phyloP scores from a whole-genome alignment of 2,888 invertebrate genomes.

The Schrankia costaestrigalis region DNA sequence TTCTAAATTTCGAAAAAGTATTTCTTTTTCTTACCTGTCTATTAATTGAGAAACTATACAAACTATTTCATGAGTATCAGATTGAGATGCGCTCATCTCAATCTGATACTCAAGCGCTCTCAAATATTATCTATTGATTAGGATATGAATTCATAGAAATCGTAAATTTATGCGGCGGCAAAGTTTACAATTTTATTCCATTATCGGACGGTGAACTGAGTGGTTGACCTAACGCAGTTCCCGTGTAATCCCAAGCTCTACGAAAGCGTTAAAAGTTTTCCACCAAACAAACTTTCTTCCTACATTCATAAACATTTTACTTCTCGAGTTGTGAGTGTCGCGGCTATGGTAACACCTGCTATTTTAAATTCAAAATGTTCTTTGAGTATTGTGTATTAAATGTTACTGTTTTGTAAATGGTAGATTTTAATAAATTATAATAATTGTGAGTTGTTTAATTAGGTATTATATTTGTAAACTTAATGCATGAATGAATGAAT shows the following conservation, averaged over 20 bases:
- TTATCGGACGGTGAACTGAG: slow-evolving; percentile 46
- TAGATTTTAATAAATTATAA: slow-evolving; percentile 13
- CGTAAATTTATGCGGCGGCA: slow-evolving; percentile 46
- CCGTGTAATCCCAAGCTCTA: slow-evolving; percentile 66
- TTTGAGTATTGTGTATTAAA: slow-evolving; percentile 28
- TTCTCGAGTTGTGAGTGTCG: slow-evolving; percentile 45
- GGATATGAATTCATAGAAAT: too few species aligned
- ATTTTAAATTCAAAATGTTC: slow-evolving; percentile 52
- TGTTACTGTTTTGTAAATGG: slow-evolving; percentile 17
- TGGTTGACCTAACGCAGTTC: slow-evolving; percentile 70
- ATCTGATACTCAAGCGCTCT: too few species aligned
- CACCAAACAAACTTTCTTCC: slow-evolving; percentile 56
- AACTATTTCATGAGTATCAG: too few species aligned
- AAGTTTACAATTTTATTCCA: slow-evolving; percentile 63
- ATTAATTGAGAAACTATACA: neutral
- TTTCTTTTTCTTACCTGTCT: neutral
- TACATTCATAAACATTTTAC: slow-evolving; percentile 75
- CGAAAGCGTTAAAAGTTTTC: slow-evolving; percentile 61
- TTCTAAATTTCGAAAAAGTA: too few species aligned
- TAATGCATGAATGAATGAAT: slow-evolving; percentile 7
- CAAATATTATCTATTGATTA: too few species aligned
- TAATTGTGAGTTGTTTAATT: slow-evolving; percentile 9
- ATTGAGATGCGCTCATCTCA: too few species aligned
- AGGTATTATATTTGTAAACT: slow-evolving; percentile 9
- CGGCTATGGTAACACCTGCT: slow-evolving; percentile 44